These are phyloP conservation scores for Esperia sulphurella DNA, from an alignment of 2,888 invertebrate species.

Conservation along the genomic window DNA sequence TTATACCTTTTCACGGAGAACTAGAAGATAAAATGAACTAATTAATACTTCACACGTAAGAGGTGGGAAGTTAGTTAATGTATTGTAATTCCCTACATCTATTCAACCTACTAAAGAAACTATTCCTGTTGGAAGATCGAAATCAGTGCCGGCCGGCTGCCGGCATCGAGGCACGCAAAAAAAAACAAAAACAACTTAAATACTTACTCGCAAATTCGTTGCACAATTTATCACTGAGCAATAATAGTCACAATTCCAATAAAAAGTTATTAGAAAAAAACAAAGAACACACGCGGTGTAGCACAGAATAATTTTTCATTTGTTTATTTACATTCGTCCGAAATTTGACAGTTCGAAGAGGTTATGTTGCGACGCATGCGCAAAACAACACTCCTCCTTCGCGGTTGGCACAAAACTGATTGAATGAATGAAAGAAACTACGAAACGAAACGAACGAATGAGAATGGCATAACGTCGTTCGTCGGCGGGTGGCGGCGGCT, in stretches of 20 bases:
- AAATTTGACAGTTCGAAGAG: slow-evolving; percentile 51
- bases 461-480: background rate
- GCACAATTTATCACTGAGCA: slow-evolving; percentile 35
- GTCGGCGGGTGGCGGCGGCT: background rate
- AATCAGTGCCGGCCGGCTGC: slow-evolving; percentile 50
- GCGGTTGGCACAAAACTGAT: slow-evolving; percentile 55
- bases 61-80: no score
- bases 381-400: slow-evolving; percentile 31
- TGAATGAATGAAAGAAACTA: slow-evolving; percentile 32
- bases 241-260: slow-evolving; percentile 15
- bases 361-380: slow-evolving; percentile 52
- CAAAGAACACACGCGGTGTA: slow-evolving; percentile 26
- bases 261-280: background rate
- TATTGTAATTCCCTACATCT: background rate
- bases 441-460: slow-evolving; percentile 16
- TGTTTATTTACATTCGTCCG: slow-evolving; percentile 68
- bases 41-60: no score
- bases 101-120: background rate
- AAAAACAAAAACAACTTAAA: slow-evolving; percentile 38
- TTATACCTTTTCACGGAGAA: no score
- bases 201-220: slow-evolving; percentile 65
- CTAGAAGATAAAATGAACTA: no score
- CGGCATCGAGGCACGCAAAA: slow-evolving; percentile 53
- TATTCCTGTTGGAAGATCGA: slow-evolving; percentile 42
- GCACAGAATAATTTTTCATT: slow-evolving; percentile 52